Base-by-base conservation (phyloP, 2,888 invertebrate genomes). In the Lymantria monacha region DNA sequence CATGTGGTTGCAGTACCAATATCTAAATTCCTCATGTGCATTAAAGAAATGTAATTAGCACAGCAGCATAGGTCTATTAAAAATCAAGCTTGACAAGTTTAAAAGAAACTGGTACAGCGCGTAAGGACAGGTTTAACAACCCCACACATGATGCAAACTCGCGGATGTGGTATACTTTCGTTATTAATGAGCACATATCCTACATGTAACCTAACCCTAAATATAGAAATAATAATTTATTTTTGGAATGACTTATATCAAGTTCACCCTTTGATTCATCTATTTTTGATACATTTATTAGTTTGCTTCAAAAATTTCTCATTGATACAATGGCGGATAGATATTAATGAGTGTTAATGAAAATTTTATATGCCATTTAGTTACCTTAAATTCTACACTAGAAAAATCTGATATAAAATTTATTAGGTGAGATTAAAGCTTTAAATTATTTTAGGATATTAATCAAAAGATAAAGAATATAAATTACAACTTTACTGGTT, bases 131-230 rank as follows among this genome's bases (percentile, higher is more conserved):
- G 89, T 87, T 85, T 82, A 71, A 75, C 82, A 82, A 82, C 83
- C 78, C 75, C 77, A 78, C 85, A 82, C 78, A 79, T 80, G 83
- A 77, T 74, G 70, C 74, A 76, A 76, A 82, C 80, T 87, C 77
- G 82, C 88, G 89, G 87, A 90, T 87, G 79, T 81, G 82, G 83
- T 85, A 85, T 88, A 88, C 89, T 88, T 88, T 85, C 84, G 79
- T 77, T 82, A 75, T 76, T 81, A 87, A 85, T 79, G 83, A 83
- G 83, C 72, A 69, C 81, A 79, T 73, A 81, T 83, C 79, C 83
- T 79, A 79, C 74, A 78, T 72, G 66, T 59, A 57, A 57, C 70
- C n/a, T n/a, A n/a, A 63, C 47, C 60, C 62, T 66, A 63, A 70
- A 70, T 64, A 55, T 51, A 57, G 53, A 55, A 42, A 22, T 2